Conservation (phyloP, 2,888 invertebrate species). For the Spatulosminthurus flaviceps region DNA sequence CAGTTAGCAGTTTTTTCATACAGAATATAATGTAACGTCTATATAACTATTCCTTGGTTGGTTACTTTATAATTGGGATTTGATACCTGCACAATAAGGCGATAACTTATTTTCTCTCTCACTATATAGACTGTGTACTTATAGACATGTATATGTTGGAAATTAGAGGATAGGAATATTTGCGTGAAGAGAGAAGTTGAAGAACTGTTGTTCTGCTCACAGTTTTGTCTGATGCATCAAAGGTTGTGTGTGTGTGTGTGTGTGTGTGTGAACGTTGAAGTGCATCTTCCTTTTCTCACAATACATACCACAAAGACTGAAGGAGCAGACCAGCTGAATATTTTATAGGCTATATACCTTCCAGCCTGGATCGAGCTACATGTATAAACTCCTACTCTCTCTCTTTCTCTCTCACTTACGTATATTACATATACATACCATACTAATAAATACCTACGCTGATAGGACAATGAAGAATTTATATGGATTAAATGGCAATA, state of each 20-base stretch:
- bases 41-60: no score
- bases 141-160: neutral
- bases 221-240: neutral
- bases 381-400: slow-evolving; percentile 6
- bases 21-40: no score
- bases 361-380: neutral
- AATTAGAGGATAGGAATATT: neutral
- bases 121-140: neutral
- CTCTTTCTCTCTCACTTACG: no score
- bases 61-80: no score
- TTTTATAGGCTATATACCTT: slow-evolving; percentile 3
- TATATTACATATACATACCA: no score
- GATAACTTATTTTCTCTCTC: neutral
- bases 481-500: slow-evolving; percentile 14
- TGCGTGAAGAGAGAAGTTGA: neutral
- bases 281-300: neutral
- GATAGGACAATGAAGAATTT: slow-evolving; percentile 18
- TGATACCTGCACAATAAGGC: neutral
- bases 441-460: slow-evolving; percentile 18
- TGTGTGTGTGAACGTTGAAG: neutral
- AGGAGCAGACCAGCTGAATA: neutral
- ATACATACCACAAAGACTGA: no score
- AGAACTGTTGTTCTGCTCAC: neutral
- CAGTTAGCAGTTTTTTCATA: no score
- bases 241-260: neutral